A percentile compares a stretch with the other conserved stretches of the same genome.
phyloP scores from a whole-genome alignment of 1,140 invertebrate genomes.

The Ephestia elutella region DNA sequence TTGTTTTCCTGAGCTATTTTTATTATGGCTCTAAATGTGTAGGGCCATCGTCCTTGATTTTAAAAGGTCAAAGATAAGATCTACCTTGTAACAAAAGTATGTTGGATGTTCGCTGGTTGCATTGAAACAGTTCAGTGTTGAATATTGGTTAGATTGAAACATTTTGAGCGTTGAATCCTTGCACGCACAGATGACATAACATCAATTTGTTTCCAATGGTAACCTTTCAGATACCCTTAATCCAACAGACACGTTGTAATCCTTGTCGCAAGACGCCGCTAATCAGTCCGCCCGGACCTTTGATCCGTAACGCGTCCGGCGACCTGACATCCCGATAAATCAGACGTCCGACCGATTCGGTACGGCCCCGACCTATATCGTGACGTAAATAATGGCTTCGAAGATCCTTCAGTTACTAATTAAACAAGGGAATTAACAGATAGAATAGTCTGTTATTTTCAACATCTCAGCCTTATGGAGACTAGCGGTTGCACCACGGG shows the following conservation, averaged over 20 bases:
- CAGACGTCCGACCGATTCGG: constrained; percentile 17
- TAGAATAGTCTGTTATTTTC: neutral
- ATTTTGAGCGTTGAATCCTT: too few relatives aligned
- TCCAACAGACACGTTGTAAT: constrained; percentile 6
- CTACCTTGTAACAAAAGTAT: too few relatives aligned
- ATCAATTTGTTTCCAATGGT: neutral
- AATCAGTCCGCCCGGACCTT: constrained; percentile 22
- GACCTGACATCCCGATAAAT: constrained; percentile 42
- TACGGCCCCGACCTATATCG: constrained; percentile 7
- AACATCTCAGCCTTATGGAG: too few relatives aligned
- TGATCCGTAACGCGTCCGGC: constrained; percentile 32
- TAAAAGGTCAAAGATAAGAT: too few relatives aligned
- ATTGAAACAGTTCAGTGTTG: too few relatives aligned
- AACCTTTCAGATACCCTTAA: neutral
- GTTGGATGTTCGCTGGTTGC: too few relatives aligned
- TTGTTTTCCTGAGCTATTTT: too few relatives aligned
- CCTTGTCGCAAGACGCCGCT: constrained; percentile 1
- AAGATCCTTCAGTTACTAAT: constrained; percentile 8
- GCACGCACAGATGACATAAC: too few relatives aligned
- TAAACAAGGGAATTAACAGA: neutral
- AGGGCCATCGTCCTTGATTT: too few relatives aligned
- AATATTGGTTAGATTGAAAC: too few relatives aligned
- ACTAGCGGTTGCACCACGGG: too few relatives aligned
- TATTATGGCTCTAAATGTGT: too few relatives aligned
- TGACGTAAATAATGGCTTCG: constrained; percentile 4